Evolutionary conservation across 1,140 invertebrate genomes (phyloP).

Genomic region (Scaptomyza hsui): DNA sequence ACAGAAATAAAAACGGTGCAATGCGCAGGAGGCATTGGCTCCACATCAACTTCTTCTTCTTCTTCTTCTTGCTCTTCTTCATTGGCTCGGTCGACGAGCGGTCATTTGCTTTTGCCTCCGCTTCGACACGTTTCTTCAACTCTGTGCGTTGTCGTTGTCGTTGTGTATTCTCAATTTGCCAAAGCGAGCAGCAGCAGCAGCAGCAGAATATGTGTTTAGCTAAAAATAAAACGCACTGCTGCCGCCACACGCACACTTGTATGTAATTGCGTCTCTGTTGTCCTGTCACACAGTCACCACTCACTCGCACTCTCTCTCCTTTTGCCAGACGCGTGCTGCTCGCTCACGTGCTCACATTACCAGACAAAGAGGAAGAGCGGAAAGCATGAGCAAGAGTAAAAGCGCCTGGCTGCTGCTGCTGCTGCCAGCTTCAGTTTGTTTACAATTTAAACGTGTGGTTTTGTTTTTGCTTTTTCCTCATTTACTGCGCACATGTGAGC

Average conservation of each 20-base stretch:
- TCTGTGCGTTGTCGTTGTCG: slow-evolving; percentile 46
- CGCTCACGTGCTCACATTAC: slow-evolving; percentile 72
- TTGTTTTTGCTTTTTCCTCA: slow-evolving; percentile 60
- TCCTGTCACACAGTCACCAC: slow-evolving; percentile 36
- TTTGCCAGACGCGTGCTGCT: slow-evolving; percentile 46
- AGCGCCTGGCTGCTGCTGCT: slow-evolving; percentile 28
- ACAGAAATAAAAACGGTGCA: slow-evolving; percentile 16
- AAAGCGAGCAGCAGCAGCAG: slow-evolving; percentile 52
- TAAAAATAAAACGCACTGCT: slow-evolving; percentile 72
- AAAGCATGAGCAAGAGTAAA: slow-evolving; percentile 52
- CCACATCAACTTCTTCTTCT: slow-evolving; percentile 36
- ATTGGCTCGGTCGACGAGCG: slow-evolving; percentile 36
- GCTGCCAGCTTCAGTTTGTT: slow-evolving; percentile 55
- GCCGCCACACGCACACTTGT: slow-evolving; percentile 25
- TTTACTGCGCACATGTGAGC: slow-evolving; percentile 76
- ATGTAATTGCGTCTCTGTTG: slow-evolving; percentile 47
- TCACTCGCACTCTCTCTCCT: slow-evolving; percentile 21
- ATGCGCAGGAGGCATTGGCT: slow-evolving; percentile 54
- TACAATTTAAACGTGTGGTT: slow-evolving; percentile 67
- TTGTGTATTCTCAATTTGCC: slow-evolving; percentile 77
- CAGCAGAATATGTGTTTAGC: slow-evolving; percentile 51
- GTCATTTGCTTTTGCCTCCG: slow-evolving; percentile 70
- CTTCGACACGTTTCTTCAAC: slow-evolving; percentile 28
- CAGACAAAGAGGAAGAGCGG: slow-evolving; percentile 41
- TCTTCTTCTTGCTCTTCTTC: slow-evolving; percentile 2